These are phyloP conservation scores for Malurus splendens DNA, from an alignment of 2,797 vertebrate species.

Conservation along the genomic window DNA sequence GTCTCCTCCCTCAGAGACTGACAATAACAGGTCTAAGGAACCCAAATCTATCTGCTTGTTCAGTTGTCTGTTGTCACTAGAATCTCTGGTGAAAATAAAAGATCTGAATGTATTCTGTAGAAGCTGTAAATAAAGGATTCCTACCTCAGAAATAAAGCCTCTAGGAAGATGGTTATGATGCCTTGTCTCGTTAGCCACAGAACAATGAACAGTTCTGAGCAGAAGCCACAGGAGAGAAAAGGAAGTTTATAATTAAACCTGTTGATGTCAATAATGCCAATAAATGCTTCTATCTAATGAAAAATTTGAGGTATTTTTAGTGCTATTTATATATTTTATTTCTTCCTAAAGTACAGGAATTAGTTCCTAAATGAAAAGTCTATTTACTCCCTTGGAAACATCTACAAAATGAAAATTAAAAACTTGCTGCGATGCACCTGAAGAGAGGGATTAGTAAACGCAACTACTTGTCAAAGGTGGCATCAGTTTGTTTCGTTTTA, in stretches of 20 bases:
- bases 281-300: conserved; percentile 69
- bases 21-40: conserved; percentile 27
- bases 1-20: conserved; percentile 36
- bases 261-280: conserved; percentile 63
- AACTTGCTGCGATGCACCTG: conserved; percentile 48
- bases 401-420: conserved; percentile 64
- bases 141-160: conserved; percentile 57
- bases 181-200: conserved; percentile 23
- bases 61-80: conserved; percentile 53
- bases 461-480: conserved; percentile 56
- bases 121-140: conserved; percentile 47
- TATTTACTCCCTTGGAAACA: conserved; percentile 66
- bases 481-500: conserved; percentile 59
- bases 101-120: conserved; percentile 39
- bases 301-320: conserved; percentile 80
- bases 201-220: conserved; percentile 24
- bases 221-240: conserved; percentile 63
- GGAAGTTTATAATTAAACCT: conserved; percentile 47
- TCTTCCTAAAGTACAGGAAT: conserved; percentile 75
- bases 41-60: conserved; percentile 38
- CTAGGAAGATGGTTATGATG: conserved; percentile 46
- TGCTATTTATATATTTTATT: conserved; percentile 76
- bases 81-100: conserved; percentile 53
- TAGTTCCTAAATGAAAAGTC: conserved; percentile 63
- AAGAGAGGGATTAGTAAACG: conserved; percentile 58